Evolutionary conservation across 1,140 invertebrate genomes (phyloP).

Genomic region (Armadillidium nasatum): DNA sequence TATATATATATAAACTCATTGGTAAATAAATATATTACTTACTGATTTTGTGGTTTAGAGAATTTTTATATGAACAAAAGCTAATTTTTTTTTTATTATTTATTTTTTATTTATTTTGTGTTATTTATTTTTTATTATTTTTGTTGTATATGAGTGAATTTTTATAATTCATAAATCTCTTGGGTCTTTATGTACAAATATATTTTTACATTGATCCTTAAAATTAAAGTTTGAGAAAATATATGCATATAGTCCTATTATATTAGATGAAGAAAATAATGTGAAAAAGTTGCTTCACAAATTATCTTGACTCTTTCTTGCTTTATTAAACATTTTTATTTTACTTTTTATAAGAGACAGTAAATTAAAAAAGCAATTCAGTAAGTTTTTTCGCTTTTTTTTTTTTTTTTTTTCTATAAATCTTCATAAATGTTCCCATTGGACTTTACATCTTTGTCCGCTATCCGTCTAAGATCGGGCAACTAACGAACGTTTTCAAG

Average conservation of each 20-base stretch:
- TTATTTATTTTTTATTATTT: too few relatives aligned
- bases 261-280: not conserved
- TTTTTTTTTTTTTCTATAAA: not conserved
- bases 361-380: constrained; percentile 1
- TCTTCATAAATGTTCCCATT: constrained; percentile 10
- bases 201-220: not conserved
- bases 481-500: not conserved
- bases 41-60: too few relatives aligned
- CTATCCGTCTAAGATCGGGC: not conserved
- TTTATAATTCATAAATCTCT: not conserved
- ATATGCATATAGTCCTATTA: not conserved
- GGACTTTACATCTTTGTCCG: not conserved
- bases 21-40: too few relatives aligned
- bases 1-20: too few relatives aligned
- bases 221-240: not conserved
- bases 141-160: not conserved
- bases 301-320: not conserved
- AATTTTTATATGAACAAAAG: too few relatives aligned
- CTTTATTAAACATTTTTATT: constrained; percentile 1
- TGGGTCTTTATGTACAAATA: not conserved
- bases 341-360: not conserved
- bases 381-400: not conserved
- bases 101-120: too few relatives aligned
- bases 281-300: not conserved
- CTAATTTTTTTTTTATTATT: too few relatives aligned